Base-by-base conservation (phyloP, 92 coral and sea anemone species). In the Siderastrea radians region DNA sequence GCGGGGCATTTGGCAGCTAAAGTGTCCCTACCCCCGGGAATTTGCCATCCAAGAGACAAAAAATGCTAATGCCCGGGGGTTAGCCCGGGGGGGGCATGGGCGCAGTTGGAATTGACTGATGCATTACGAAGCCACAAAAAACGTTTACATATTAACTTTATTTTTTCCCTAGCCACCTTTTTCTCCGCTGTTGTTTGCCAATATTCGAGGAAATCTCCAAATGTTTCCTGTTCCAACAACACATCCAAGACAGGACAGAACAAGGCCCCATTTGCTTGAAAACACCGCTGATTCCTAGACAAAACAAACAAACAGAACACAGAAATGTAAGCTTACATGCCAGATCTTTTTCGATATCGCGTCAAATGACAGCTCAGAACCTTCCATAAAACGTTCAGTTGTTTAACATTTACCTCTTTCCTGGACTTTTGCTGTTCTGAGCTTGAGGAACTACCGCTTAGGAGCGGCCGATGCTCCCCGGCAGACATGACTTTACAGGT, bases 121-220 rank as follows among this genome's bases (percentile, higher is more conserved):
- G n/a, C n/a, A n/a, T n/a, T n/a, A n/a, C n/a, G 38, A 26, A 26
- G 38, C 38, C 38, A 26, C 38, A 26, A 26, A 26, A 26, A 26
- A 26, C 38, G 38, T 26, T 26, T 26, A 26, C 38, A 26, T 26
- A 26, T 26, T 26, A 26, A 26, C 38, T 26, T 26, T 16, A 61
- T 61, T 3, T 19, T 14, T n/a, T 61, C 2, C 16, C 2, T 61
- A 14, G 26, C 5, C 80, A 95, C 98, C 98, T 68, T 88, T 49
- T 43, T 90, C 92, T 67, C 96, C 96, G 52, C 98, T 93, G 76
- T 87, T 95, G 74, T 95, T 95, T 19, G 98, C 98, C 12, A 89
- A 96, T 26, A 93, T 95, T 62, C 98, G 86, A 2, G 98, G 98
- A 84, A 95, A 95, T 75, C 98, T 93, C 98, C 98, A 95, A 61